Base-by-base conservation (phyloP, 2,888 invertebrate species). In the Idaea dimidiata region DNA sequence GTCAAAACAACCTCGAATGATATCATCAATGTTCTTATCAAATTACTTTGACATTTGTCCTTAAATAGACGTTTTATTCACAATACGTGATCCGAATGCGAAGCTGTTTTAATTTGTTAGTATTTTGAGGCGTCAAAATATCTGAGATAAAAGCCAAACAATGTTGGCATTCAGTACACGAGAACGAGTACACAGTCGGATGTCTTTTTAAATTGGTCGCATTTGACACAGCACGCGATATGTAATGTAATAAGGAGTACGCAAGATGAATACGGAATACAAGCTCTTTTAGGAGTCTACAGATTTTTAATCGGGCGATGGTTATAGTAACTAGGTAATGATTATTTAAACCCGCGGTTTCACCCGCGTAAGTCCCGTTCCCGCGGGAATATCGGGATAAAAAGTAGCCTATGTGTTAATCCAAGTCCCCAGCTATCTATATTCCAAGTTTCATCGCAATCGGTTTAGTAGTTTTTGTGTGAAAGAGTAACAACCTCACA, bases 161-260 rank as follows among this genome's bases (percentile, higher is more conserved):
- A 67, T 8, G 1, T 59, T 66, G 78, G 78, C 33, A 81, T 32
- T 67, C 58, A 65, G 10, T 33, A 16, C 3, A 7, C n/a, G 18
- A 62, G 65, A 54, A 58, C 57, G 54, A 63, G 54, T 53, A 64
- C 63, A 66, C 64, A 67, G 63, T 69, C 68, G 60, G 17, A 71
- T 69, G 65, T 80, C 83, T 75, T 69, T 60, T 69, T 78, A 77
- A 61, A 74, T 59, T 83, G 82, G 84, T 66, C 59, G 59, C 88
- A 87, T 89, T 87, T 75, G 73, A 66, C 79, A 77, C 74, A 76
- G 84, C 88, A 87, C 86, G 89, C 87, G 86, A 89, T 88, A 74
- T 79, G 89, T 87, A 88, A 89, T 83, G 86, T 87, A 86, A 89
- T 90, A 89, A 87, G 84, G 78, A 76, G 71, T 80, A 87, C 88